Conservation (phyloP, 2,113 vertebrate species). For the Labeo catla region DNA sequence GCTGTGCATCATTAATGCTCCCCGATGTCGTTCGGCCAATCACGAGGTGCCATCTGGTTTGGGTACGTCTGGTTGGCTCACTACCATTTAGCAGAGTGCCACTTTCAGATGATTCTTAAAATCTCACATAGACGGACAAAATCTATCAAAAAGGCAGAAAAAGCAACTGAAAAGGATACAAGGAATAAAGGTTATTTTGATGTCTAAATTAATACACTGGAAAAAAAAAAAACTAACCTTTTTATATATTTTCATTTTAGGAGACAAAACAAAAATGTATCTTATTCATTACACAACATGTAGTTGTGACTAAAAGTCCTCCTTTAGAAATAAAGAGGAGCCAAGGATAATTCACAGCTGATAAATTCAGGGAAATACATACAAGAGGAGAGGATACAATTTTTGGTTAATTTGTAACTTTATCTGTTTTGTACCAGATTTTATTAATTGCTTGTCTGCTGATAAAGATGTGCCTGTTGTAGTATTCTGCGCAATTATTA, state of each 20-base stretch:
- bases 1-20: slow-evolving; percentile 69
- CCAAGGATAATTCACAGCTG: slow-evolving; percentile 1
- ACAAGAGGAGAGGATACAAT: neutral
- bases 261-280: neutral
- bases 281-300: neutral
- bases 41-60: slow-evolving; percentile 75
- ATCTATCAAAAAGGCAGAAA: slow-evolving; percentile 1
- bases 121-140: slow-evolving; percentile 56
- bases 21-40: slow-evolving; percentile 72
- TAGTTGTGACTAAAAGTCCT: neutral
- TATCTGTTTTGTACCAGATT: neutral
- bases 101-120: slow-evolving; percentile 72
- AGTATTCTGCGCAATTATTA: neutral
- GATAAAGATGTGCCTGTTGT: neutral
- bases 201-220: neutral
- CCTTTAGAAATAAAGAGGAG: neutral
- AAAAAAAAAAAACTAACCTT: neutral
- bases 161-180: neutral
- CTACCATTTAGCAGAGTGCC: slow-evolving; percentile 76
- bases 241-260: neutral
- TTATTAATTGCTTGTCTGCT: neutral
- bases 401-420: neutral
- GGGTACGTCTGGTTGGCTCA: slow-evolving; percentile 72
- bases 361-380: slow-evolving; percentile 1
- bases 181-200: neutral